These are phyloP conservation scores for Whitmania pigra DNA, from an alignment of 1,140 invertebrate genomes.

Conservation along the genomic window DNA sequence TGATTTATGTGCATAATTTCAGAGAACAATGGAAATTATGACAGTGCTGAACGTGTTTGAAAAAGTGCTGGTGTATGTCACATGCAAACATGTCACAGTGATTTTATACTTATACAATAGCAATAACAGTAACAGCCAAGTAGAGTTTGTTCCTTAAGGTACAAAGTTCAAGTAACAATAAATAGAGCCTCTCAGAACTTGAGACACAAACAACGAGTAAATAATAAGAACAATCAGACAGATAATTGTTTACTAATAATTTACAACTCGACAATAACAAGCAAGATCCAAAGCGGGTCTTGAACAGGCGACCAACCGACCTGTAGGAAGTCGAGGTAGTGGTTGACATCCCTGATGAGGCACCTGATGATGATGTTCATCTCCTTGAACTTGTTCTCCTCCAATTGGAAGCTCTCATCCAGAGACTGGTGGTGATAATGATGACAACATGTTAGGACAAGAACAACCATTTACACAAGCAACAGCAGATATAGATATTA, in stretches of 20 bases:
- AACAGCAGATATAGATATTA: no score
- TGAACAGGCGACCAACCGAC: neutral
- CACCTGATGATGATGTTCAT: neutral
- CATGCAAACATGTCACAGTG: no score
- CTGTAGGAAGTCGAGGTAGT: neutral
- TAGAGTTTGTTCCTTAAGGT: no score
- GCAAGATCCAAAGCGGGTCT: neutral
- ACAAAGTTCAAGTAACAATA: no score
- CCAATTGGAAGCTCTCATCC: conserved; percentile 49
- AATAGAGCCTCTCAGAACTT: no score
- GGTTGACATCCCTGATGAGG: conserved; percentile 4
- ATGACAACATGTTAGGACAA: neutral
- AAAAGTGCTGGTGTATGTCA: no score
- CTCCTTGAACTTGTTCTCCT: conserved; percentile 44
- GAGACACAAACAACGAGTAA: no score
- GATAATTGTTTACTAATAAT: neutral
- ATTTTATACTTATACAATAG: no score
- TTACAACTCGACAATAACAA: neutral
- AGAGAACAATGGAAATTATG: no score
- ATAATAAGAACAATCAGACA: neutral
- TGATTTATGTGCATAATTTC: no score
- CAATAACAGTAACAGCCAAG: no score
- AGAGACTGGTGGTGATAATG: conserved; percentile 36
- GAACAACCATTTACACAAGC: neutral
- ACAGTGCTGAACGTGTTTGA: no score